Percentiles rank a stretch among this genome's conserved stretches.
Conservation (phyloP, 1,140 invertebrate species). For the Achroia grisella region DNA sequence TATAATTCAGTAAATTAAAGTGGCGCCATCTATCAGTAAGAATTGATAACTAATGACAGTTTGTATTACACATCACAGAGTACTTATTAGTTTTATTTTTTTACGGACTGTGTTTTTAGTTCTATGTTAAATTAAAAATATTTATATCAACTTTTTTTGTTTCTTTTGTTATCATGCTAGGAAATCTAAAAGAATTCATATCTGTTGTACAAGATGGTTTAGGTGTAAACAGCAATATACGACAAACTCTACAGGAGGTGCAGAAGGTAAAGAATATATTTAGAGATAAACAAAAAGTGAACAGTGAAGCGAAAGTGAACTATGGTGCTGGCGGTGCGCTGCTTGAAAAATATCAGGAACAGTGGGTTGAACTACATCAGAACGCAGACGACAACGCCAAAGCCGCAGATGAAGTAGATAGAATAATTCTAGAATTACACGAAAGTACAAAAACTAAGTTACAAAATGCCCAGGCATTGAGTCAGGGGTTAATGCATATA, state of each 20-base stretch:
- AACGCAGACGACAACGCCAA: conserved; percentile 59
- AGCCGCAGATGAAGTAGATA: conserved; percentile 54
- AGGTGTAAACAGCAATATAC: conserved; percentile 50
- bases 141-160: too few species aligned
- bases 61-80: too few species aligned
- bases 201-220: conserved; percentile 63
- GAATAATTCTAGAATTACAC: conserved; percentile 47
- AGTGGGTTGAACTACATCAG: conserved; percentile 55
- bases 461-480: conserved; percentile 45
- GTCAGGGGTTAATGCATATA: conserved; percentile 42
- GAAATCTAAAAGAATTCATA: conserved; percentile 63
- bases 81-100: too few species aligned
- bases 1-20: too few species aligned
- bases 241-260: conserved; percentile 62
- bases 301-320: conserved; percentile 52
- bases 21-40: too few species aligned
- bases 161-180: conserved; percentile 39
- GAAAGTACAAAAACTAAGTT: conserved; percentile 36
- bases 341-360: conserved; percentile 54
- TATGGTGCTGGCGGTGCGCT: conserved; percentile 53
- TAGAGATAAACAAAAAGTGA: conserved; percentile 53
- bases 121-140: too few species aligned
- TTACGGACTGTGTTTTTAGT: too few species aligned
- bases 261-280: conserved; percentile 62
- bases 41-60: too few species aligned